A percentile compares a stretch with the other conserved stretches of the same genome.
phyloP scores from a whole-genome alignment of 2,797 vertebrate genomes.

The Carcharodon carcharias region DNA sequence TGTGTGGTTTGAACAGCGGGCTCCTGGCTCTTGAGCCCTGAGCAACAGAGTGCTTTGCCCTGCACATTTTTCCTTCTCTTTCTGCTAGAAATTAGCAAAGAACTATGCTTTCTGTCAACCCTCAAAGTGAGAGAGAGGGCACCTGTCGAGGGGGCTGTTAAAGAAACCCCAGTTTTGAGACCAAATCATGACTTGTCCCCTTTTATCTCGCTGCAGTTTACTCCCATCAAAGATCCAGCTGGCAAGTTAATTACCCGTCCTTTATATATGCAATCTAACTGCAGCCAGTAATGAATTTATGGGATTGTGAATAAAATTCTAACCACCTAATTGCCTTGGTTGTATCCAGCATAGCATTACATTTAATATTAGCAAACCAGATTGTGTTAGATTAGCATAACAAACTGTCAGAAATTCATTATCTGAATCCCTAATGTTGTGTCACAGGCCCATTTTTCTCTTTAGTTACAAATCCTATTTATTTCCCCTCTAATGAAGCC shows the following conservation, averaged over 20 bases:
- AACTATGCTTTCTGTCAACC: background rate
- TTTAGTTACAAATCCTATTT: constrained; percentile 31
- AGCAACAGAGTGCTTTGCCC: no score
- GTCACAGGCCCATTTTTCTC: background rate
- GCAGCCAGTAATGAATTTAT: constrained; percentile 66
- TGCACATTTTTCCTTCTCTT: background rate
- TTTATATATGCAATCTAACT: constrained; percentile 43
- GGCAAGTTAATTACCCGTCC: constrained; percentile 51
- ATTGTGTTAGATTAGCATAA: constrained; percentile 60
- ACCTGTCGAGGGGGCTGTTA: background rate
- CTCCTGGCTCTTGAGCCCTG: background rate
- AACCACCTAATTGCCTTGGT: constrained; percentile 52
- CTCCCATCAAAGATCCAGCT: background rate
- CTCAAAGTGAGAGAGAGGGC: no score
- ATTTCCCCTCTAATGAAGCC: background rate
- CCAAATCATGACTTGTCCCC: background rate
- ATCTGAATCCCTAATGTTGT: constrained; percentile 32
- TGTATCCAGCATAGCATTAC: constrained; percentile 59
- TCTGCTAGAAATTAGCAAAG: background rate
- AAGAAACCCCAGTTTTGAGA: background rate
- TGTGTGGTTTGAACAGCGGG: background rate
- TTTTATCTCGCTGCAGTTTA: background rate
- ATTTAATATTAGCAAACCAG: constrained; percentile 65
- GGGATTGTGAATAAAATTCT: constrained; percentile 54
- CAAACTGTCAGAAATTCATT: constrained; percentile 46